Conservation (phyloP, 2,113 vertebrate genomes). For the Gymnogyps californianus region DNA sequence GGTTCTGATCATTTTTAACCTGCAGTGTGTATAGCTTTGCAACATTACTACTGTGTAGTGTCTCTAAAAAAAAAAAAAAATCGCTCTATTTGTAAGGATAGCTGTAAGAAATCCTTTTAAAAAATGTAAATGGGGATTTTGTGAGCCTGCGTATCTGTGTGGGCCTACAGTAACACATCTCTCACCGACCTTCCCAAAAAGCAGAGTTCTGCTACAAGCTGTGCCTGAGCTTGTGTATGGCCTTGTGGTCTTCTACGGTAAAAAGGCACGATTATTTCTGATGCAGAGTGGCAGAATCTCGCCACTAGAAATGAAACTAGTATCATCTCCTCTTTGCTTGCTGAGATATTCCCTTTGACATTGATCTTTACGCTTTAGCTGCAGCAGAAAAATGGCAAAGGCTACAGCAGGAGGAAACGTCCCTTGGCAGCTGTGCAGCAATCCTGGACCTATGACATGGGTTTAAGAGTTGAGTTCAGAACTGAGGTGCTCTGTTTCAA, state of each 20-base stretch:
- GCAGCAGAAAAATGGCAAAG: neutral
- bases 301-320: neutral
- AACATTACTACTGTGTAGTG: neutral
- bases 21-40: neutral
- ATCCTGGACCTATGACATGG: neutral
- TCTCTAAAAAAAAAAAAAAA: neutral
- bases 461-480: neutral
- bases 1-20: neutral
- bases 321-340: neutral
- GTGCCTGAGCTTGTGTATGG: neutral
- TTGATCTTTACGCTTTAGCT: neutral
- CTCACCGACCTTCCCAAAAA: neutral
- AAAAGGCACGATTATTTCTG: neutral
- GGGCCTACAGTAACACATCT: neutral
- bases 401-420: neutral
- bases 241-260: accelerated
- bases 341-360: neutral
- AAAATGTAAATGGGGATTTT: neutral
- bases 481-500: neutral
- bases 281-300: constrained; percentile 29
- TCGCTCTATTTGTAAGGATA: neutral
- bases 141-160: neutral
- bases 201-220: neutral
- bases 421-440: neutral
- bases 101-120: neutral